Evolutionary conservation across 53 echinoderm and acorn worm species (phyloP).

Genomic region (Antedon mediterranea): DNA sequence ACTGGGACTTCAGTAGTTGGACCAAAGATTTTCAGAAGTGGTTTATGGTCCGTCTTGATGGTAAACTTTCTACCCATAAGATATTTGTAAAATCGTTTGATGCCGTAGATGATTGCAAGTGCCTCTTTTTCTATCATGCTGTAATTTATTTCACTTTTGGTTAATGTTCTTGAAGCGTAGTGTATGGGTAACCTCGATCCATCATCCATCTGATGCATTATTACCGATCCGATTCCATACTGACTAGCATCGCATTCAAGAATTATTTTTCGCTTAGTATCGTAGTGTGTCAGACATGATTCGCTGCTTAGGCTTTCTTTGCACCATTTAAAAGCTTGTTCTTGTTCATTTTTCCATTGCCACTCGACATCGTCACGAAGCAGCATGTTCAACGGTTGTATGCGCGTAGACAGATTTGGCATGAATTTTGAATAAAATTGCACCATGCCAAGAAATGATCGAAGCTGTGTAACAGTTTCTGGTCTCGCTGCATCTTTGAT

Average conservation of each 20-base stretch:
- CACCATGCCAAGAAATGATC: slow-evolving; percentile 13
- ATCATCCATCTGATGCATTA: not conserved
- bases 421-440: slow-evolving; percentile 16
- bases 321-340: not conserved
- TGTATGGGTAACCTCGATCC: not conserved
- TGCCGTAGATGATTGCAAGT: slow-evolving; percentile 10
- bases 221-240: not conserved
- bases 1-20: slow-evolving; percentile 2
- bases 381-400: not conserved
- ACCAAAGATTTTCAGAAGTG: slow-evolving; percentile 16
- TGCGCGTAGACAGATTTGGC: not conserved
- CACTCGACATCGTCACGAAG: not conserved
- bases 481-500: slow-evolving; percentile 13
- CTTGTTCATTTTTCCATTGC: not conserved
- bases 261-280: not conserved
- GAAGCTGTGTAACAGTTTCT: slow-evolving; percentile 6
- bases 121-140: not conserved
- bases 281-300: not conserved
- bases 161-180: not conserved
- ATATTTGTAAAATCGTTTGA: slow-evolving; percentile 35
- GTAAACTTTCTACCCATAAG: slow-evolving; percentile 24
- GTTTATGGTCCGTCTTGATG: slow-evolving; percentile 23
- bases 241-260: not conserved
- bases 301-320: not conserved
- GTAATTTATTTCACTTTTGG: not conserved